Percentiles rank a stretch among this genome's conserved stretches.
phyloP scores from a whole-genome alignment of 2,113 vertebrate genomes.

The Dermatemys mawii region DNA sequence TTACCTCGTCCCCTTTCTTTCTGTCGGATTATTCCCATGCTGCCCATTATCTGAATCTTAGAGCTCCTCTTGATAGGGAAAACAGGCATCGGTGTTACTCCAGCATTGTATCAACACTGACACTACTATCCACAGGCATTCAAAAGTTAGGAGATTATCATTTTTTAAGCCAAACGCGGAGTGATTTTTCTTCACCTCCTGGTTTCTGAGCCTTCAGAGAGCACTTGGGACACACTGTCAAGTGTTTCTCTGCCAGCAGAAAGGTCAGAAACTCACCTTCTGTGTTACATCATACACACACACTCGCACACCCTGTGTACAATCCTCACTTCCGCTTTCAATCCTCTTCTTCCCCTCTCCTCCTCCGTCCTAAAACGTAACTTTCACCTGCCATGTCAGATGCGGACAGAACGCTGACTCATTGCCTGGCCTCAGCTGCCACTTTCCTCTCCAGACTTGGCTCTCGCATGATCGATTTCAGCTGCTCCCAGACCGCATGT shows the following conservation, averaged over 20 bases:
- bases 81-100: too few relatives aligned
- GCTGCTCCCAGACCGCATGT: not conserved
- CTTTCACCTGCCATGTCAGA: not conserved
- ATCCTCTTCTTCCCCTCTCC: not conserved
- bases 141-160: not conserved
- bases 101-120: not conserved
- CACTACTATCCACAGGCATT: not conserved
- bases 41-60: not conserved
- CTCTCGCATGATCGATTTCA: not conserved
- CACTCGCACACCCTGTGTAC: not conserved
- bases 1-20: not conserved
- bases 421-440: not conserved
- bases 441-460: not conserved
- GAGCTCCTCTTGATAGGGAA: fast-evolving
- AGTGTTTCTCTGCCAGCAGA: not conserved
- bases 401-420: not conserved
- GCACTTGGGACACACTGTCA: not conserved
- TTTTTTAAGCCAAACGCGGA: too few relatives aligned
- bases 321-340: not conserved
- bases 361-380: not conserved
- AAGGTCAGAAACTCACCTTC: not conserved
- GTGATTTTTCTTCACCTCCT: not conserved
- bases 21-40: not conserved
- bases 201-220: not conserved
- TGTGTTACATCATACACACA: not conserved